Evolutionary conservation across 2,113 vertebrate genomes (phyloP).

Genomic region (Struthio camelus): DNA sequence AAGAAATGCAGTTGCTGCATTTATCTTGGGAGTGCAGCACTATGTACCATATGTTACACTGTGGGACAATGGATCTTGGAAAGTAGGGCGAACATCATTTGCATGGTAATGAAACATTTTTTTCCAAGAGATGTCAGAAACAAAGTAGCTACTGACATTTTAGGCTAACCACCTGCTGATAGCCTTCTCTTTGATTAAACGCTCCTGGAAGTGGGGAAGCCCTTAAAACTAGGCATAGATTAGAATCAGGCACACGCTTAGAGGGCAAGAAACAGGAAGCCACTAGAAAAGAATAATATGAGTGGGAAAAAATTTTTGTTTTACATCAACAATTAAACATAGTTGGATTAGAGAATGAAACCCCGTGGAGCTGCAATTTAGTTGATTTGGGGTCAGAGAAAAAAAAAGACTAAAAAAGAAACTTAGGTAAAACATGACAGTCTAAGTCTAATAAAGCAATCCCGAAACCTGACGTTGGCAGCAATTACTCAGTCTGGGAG

Average conservation of each 20-base stretch:
- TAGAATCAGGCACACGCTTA: not conserved
- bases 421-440: not conserved
- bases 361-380: not conserved
- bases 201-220: not conserved
- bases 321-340: not conserved
- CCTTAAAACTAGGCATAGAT: constrained; percentile 19
- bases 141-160: not conserved
- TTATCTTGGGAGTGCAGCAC: not conserved
- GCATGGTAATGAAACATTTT: constrained; percentile 43
- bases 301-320: not conserved
- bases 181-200: constrained; percentile 36
- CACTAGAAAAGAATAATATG: not conserved
- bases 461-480: not conserved
- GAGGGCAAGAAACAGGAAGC: not conserved
- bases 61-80: not conserved
- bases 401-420: not conserved
- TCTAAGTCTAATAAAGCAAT: not conserved
- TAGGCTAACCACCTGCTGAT: constrained; percentile 32
- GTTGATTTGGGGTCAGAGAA: constrained; percentile 4
- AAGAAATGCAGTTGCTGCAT: not conserved
- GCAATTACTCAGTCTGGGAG: not conserved
- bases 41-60: not conserved
- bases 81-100: constrained; percentile 23
- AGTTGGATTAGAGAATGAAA: constrained; percentile 6
- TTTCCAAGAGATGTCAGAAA: constrained; percentile 21